phyloP scores from a whole-genome alignment of 30 jellyfish, hydroid and myxozoan genomes.

The Aurelia coerulea region DNA sequence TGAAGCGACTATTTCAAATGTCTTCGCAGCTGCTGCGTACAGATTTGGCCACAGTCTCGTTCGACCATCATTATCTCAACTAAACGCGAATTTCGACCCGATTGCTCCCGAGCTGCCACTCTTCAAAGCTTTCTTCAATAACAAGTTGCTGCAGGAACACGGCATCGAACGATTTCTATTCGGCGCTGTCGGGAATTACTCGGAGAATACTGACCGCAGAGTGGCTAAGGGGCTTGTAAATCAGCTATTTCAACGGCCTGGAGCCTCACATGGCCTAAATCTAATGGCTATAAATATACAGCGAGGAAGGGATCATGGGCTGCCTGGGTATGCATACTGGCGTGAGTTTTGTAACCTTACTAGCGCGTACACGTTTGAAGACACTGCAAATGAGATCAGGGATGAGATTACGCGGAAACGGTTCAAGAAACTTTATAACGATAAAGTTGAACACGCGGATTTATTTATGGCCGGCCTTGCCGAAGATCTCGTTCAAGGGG shows the following conservation, averaged over 20 bases:
- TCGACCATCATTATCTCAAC: slow-evolving; percentile 72
- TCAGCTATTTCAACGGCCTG: slow-evolving; percentile 79
- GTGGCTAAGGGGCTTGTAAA: slow-evolving; percentile 71
- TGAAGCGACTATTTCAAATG: slow-evolving; percentile 77
- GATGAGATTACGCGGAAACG: slow-evolving; percentile 29
- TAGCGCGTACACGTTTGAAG: slow-evolving; percentile 49
- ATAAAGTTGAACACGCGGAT: slow-evolving; percentile 64
- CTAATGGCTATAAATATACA: slow-evolving; percentile 78
- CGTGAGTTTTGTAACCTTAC: slow-evolving; percentile 63
- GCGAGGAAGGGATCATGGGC: slow-evolving; percentile 91
- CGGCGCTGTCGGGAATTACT: slow-evolving; percentile 82
- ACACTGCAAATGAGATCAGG: slow-evolving; percentile 47
- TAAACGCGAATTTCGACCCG: slow-evolving; percentile 69
- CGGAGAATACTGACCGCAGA: slow-evolving; percentile 75
- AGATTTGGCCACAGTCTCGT: slow-evolving; percentile 89
- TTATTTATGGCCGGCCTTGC: slow-evolving; percentile 76
- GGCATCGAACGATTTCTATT: slow-evolving; percentile 80
- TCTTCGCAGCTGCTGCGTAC: slow-evolving; percentile 86
- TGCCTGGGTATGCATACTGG: slow-evolving; percentile 82
- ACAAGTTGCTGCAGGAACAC: slow-evolving; percentile 35
- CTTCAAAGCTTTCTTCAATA: slow-evolving; percentile 65
- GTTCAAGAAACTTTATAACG: slow-evolving; percentile 64
- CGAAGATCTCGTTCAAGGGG: slow-evolving; percentile 50
- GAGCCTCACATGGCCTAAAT: slow-evolving; percentile 73
- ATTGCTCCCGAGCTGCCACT: slow-evolving; percentile 75